A percentile compares a stretch with the other conserved stretches of the same genome.
Conservation (phyloP, 2,113 vertebrate genomes). For the Protomyctophum bolini region DNA sequence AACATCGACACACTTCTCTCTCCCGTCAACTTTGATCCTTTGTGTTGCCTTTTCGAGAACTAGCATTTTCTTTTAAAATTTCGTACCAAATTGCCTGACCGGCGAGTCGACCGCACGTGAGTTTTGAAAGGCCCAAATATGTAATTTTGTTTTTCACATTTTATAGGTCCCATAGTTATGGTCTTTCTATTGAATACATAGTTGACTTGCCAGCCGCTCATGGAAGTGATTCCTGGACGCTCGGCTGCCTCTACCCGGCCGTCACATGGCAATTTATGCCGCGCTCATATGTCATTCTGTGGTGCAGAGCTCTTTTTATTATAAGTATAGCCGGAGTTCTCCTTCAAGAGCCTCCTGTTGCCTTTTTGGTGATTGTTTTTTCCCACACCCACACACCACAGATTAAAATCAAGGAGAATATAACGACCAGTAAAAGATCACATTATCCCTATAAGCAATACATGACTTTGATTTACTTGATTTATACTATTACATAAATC, state of each 20-base stretch:
- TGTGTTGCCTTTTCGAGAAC: constrained; percentile 7
- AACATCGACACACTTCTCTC: constrained; percentile 15
- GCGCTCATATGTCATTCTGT: not conserved
- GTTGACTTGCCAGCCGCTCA: not conserved
- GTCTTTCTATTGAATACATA: constrained; percentile 12
- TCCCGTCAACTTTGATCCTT: constrained; percentile 27
- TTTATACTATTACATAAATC: not conserved
- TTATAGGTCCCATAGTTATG: constrained; percentile 10
- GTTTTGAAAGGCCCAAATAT: constrained; percentile 19
- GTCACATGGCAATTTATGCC: constrained; percentile 1
- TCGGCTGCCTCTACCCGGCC: not conserved
- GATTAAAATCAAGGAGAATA: constrained; percentile 44
- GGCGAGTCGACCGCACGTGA: constrained; percentile 39
- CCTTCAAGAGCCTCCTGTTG: constrained; percentile 2
- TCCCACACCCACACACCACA: constrained; percentile 4
- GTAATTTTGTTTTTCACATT: constrained; percentile 53
- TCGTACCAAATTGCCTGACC: constrained; percentile 29
- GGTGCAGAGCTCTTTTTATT: constrained; percentile 22
- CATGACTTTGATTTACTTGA: constrained; percentile 5
- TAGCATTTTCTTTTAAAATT: constrained; percentile 19
- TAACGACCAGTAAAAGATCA: constrained; percentile 13
- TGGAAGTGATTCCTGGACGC: not conserved
- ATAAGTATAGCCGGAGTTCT: not conserved
- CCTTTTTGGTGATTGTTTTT: constrained; percentile 8
- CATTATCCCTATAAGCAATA: constrained; percentile 23